Evolutionary conservation across 2,113 vertebrate genomes (phyloP).

Genomic region (Hystrix brachyura): DNA sequence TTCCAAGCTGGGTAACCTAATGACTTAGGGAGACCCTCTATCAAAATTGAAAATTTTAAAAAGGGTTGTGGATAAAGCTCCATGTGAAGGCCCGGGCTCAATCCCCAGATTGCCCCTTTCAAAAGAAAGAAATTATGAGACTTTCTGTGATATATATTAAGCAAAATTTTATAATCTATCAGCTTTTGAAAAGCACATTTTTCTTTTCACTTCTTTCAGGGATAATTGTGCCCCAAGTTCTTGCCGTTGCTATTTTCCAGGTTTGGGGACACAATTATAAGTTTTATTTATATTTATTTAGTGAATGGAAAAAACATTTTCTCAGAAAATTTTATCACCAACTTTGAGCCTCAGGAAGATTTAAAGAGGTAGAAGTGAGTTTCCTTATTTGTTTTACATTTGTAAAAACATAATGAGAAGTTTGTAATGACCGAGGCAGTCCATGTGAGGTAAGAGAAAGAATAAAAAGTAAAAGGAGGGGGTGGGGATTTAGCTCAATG

Average conservation of each 20-base stretch:
- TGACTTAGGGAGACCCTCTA: background rate
- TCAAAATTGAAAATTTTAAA: background rate
- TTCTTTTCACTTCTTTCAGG: slow-evolving; percentile 43
- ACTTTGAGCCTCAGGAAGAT: background rate
- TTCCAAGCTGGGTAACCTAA: background rate
- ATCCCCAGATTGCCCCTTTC: background rate
- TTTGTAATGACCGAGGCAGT: background rate
- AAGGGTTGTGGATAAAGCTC: background rate
- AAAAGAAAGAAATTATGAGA: background rate
- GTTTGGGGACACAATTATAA: background rate
- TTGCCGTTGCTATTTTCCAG: background rate
- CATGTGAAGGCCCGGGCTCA: background rate
- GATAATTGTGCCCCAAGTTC: background rate
- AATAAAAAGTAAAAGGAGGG: background rate
- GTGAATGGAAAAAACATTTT: background rate
- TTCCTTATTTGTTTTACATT: background rate
- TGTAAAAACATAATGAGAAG: background rate
- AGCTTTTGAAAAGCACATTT: slow-evolving; percentile 8
- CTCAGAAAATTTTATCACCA: slow-evolving; percentile 24
- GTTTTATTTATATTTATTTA: slow-evolving; percentile 47
- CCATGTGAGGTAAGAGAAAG: background rate
- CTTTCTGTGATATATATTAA: background rate
- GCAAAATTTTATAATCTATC: background rate
- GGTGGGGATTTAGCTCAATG: too few relatives aligned
- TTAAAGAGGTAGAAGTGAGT: background rate